A percentile compares a stretch with the other conserved stretches of the same genome.
Conservation (phyloP, 1,140 invertebrate species). For the Drosophila burlai region DNA sequence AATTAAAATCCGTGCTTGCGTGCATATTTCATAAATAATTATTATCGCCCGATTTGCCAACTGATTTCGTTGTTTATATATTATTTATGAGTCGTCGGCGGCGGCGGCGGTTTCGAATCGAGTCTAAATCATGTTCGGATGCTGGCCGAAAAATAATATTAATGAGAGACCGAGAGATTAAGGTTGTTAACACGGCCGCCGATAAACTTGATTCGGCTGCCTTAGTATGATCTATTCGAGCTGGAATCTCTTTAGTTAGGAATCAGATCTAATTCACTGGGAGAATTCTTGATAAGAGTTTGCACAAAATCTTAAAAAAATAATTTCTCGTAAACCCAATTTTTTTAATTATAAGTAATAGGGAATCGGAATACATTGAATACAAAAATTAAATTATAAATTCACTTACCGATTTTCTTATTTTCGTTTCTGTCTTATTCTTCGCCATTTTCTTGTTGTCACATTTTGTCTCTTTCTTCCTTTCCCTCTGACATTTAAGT, state of each 20-base stretch:
- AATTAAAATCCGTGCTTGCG: constrained; percentile 77
- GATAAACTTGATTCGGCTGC: constrained; percentile 44
- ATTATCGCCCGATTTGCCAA: constrained; percentile 58
- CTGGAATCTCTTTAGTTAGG: neutral
- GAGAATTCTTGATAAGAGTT: neutral
- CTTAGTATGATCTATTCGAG: constrained; percentile 43
- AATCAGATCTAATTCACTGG: constrained; percentile 1
- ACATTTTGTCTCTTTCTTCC: too few relatives aligned
- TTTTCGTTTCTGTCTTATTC: too few relatives aligned
- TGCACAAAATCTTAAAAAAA: neutral
- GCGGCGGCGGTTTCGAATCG: constrained; percentile 29
- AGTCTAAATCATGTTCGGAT: constrained; percentile 69
- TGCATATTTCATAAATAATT: constrained; percentile 83
- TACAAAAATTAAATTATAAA: too few relatives aligned
- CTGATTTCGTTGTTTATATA: constrained; percentile 60
- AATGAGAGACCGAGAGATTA: constrained; percentile 58
- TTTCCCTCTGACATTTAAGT: too few relatives aligned
- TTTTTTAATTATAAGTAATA: too few relatives aligned
- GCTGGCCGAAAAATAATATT: constrained; percentile 54
- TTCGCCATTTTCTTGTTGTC: too few relatives aligned
- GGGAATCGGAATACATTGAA: too few relatives aligned
- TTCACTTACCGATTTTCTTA: too few relatives aligned
- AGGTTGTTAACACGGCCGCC: constrained; percentile 55
- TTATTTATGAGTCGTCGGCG: constrained; percentile 70
- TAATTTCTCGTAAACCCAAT: too few relatives aligned